Evolutionary conservation across 2,113 vertebrate genomes (phyloP), one percentile per base, ranked within the genome.

Genomic region (Sardina pilchardus): DNA sequence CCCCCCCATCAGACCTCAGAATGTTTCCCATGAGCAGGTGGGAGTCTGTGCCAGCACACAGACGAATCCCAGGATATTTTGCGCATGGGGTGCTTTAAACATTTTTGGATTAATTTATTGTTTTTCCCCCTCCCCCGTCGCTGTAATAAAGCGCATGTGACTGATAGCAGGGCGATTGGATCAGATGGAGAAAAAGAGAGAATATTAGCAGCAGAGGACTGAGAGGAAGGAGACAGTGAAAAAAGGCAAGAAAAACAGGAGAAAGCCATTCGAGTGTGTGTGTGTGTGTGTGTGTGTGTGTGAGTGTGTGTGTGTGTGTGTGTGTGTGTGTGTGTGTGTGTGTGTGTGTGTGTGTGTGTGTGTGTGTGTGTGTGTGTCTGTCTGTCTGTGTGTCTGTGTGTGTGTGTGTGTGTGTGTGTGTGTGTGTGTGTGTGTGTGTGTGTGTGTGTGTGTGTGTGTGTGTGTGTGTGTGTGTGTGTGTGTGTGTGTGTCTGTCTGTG

Each of bases 31-130:
- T 71, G 63, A 71, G 63, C 63, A 71, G 63, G 63, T 71, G 63
- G 63, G 16, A 71, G 63, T 71, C 63, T 12, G 63, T 71, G 90
- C 88, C 87, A 84, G 84, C 67, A 82, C 84, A 89, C 84, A 89
- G 30, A 43, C 26, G 56, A 90, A 91, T 90, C 89, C 87, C 39
- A 84, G 81, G 89, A 86, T 53, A 2, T 87, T 89, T 88, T 85
- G 87, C 82, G 81, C 87, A 86, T 87, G 90, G 86, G 87, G 89
- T 89, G 80, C 89, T 89, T 90, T 14, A 12, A 71, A 30, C 26
- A 71, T 26, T 71, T 71, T 71, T 71, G 63, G 63, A 71, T 71
- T 71, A 71, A 34, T 71, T 71, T 71, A 9, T 30, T 53, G 16
- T 34, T 14, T 14, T 24, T 24, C 59, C 24, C 59, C 59, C 21